These are phyloP conservation scores for Toxotes lorentzi DNA, from an alignment of 2,797 vertebrate genomes.

Conservation along the genomic window DNA sequence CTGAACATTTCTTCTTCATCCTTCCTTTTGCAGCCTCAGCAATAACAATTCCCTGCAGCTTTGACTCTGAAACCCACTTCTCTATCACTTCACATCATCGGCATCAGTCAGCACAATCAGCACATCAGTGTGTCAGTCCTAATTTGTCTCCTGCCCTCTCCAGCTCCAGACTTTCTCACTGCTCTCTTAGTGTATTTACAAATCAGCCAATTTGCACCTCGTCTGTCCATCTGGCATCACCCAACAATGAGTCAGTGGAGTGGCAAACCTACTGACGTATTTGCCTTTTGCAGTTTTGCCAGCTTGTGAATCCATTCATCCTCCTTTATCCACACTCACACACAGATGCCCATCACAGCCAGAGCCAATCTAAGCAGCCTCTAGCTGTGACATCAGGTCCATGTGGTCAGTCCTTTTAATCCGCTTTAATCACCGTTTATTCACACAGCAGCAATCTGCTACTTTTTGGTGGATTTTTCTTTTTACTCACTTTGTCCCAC, in stretches of 20 bases:
- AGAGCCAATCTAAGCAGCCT: constrained; percentile 35
- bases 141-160: constrained; percentile 24
- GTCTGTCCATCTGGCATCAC: constrained; percentile 65
- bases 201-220: constrained; percentile 62
- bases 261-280: constrained; percentile 76
- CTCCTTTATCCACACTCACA: constrained; percentile 47
- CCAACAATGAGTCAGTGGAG: constrained; percentile 61
- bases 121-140: constrained; percentile 23
- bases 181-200: constrained; percentile 69
- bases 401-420: constrained; percentile 42
- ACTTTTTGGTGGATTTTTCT: constrained; percentile 1
- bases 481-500: constrained; percentile 5
- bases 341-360: constrained; percentile 65
- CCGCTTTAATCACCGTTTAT: constrained; percentile 33
- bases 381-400: constrained; percentile 40
- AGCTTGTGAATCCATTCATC: constrained; percentile 74
- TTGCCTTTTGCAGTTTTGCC: constrained; percentile 68
- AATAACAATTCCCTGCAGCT: neutral
- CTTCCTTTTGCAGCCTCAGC: constrained; percentile 29
- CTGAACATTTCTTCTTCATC: neutral
- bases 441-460: constrained; percentile 40
- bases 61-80: neutral
- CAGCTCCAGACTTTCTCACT: constrained; percentile 41
- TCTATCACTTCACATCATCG: neutral
- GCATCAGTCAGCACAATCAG: constrained; percentile 23